phyloP scores from a whole-genome alignment of 2,888 invertebrate species.

The Folsomia manolachei region DNA sequence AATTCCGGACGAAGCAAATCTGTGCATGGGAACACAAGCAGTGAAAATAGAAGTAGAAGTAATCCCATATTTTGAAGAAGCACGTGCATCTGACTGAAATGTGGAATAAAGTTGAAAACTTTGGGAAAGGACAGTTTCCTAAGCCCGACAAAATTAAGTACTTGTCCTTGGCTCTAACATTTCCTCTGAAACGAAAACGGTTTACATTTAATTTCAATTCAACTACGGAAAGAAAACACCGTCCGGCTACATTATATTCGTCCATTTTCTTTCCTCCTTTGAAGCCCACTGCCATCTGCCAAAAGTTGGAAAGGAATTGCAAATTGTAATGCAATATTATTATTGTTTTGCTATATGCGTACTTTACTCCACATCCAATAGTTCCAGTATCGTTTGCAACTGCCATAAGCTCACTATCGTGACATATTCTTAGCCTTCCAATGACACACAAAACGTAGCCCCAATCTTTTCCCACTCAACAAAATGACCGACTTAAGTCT shows the following conservation, averaged over 20 bases:
- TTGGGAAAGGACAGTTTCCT: neutral
- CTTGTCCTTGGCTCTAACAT: neutral
- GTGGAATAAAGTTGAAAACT: conserved; percentile 13
- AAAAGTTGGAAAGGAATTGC: conserved; percentile 1
- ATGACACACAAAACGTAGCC: neutral
- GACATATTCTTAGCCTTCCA: neutral
- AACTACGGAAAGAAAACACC: neutral
- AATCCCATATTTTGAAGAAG: neutral
- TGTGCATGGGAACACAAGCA: too few relatives aligned
- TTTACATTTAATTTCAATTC: neutral
- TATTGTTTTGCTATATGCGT: conserved; percentile 1
- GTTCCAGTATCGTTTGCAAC: neutral
- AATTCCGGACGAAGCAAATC: too few relatives aligned
- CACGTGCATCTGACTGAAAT: conserved; percentile 31
- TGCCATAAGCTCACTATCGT: neutral
- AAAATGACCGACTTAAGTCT: conserved; percentile 10
- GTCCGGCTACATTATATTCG: too few relatives aligned
- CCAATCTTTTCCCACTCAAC: neutral
- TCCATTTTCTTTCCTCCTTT: neutral
- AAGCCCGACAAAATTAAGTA: conserved; percentile 7
- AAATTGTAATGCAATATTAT: conserved; percentile 6
- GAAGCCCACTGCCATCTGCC: neutral
- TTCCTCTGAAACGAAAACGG: neutral
- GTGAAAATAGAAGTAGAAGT: neutral
- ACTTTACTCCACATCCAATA: neutral